phyloP scores from a whole-genome alignment of 2,113 vertebrate genomes.

The Sander vitreus region DNA sequence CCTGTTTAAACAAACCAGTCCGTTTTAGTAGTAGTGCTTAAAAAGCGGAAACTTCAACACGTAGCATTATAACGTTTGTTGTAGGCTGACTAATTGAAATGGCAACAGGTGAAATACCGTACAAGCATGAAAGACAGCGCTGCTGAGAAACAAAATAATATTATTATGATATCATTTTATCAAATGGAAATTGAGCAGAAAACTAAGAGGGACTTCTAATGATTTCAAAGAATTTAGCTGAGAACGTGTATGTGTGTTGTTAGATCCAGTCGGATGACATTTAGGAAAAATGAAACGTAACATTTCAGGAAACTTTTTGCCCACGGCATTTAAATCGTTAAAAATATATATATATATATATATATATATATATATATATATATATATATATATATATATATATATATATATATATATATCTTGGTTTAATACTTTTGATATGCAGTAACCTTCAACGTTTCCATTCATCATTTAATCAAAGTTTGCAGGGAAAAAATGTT shows the following conservation, averaged over 20 bases:
- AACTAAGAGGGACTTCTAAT: neutral
- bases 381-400: neutral
- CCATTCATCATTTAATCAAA: neutral
- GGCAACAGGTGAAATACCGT: constrained; percentile 44
- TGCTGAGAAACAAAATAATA: neutral
- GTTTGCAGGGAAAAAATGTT: neutral
- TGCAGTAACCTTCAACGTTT: neutral
- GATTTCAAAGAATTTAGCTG: neutral
- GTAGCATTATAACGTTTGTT: neutral
- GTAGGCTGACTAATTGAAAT: neutral
- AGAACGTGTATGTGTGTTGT: neutral
- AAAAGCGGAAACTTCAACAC: neutral
- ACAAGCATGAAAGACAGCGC: neutral
- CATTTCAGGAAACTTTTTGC: neutral
- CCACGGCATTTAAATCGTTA: neutral
- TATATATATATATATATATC: neutral
- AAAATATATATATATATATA: neutral
- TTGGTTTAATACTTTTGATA: neutral
- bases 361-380: neutral
- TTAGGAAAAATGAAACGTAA: neutral
- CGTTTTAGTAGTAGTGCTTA: neutral
- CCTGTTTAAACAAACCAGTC: neutral
- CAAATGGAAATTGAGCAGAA: neutral
- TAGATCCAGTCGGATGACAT: neutral
- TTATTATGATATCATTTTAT: neutral